Base-by-base conservation (phyloP, 2,113 vertebrate genomes). In the Laterallus jamaicensis region DNA sequence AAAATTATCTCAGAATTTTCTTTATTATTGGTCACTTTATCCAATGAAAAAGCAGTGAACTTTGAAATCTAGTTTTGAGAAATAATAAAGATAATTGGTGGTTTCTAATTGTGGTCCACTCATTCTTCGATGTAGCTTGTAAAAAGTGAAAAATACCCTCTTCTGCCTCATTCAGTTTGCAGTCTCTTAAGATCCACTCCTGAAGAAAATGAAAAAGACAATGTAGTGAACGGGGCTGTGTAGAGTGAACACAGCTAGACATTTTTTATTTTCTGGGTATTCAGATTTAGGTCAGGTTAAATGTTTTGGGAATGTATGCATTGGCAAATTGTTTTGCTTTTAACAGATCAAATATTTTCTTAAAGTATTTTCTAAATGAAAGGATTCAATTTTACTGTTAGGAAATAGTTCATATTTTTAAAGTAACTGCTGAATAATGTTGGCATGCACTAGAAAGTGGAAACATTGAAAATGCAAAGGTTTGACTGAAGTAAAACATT, bases 161-260 rank as follows among this genome's bases (percentile, higher is more conserved):
- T 82, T 78, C 39, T 67, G 18, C 5, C 58, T 85, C 8, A 52
- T 60, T 80, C 88, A 20, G 18, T 82, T 85, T 82, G 26, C 25
- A 64, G 31, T 69, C 47, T 52, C 87, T 88, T 68, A 58, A 42
- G 39, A 60, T 64, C 88, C 42, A 35, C 4, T 79, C 9, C 10
- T 80, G 59, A 90, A 73, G 32, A 64, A 92, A 82, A 67, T 25
- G 3, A 59, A 68, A 82, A 80, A 4, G 32, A 66, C 16, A 44
- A 6, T 1, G 1, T 31, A 52, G 44, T 25, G 55, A 64, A 54
- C 0, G 4, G 12, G 25, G 40, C 15, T 24, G 6, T 14, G 8
- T 37, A 82, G 56, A 59, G 3, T 52, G 42, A 68, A 28, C 11
- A 40, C 21, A 50, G 14, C 20, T 44, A 42, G 26, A 68, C 21